phyloP scores from a whole-genome alignment of 2,113 vertebrate genomes.

The Leucopternis melanops region DNA sequence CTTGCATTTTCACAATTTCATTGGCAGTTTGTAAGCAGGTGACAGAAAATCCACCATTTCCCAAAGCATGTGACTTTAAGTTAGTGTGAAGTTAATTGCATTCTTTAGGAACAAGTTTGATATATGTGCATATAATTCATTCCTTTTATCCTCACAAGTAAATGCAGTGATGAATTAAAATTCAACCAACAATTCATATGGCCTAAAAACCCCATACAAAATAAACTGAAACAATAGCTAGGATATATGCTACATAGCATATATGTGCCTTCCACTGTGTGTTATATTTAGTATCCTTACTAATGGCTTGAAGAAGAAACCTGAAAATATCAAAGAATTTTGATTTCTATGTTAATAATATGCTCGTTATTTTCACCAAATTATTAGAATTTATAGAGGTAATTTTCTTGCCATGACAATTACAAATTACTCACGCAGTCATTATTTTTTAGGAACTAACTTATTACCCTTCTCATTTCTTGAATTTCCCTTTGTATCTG shows the following conservation, averaged over 20 bases:
- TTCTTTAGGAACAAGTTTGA: not conserved
- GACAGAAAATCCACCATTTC: not conserved
- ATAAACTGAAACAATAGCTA: not conserved
- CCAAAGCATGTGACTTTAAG: not conserved
- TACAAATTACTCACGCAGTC: not conserved
- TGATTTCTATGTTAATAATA: not conserved
- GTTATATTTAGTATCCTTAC: not conserved
- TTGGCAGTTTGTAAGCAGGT: not conserved
- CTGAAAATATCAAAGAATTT: not conserved
- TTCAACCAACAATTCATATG: not conserved
- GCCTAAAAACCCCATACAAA: not conserved
- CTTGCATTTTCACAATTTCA: not conserved
- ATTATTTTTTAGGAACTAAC: not conserved
- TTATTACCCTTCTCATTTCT: no score
- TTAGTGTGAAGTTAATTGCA: not conserved
- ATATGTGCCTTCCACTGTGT: accelerated
- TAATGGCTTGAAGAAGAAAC: not conserved
- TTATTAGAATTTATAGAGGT: not conserved
- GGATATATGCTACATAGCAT: not conserved
- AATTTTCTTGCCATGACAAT: not conserved
- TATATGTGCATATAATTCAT: not conserved
- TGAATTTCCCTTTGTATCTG: no score
- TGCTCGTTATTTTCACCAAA: not conserved
- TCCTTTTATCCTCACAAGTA: not conserved
- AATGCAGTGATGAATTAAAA: not conserved